Evolutionary conservation across 2,888 invertebrate species (phyloP), one percentile per base, ranked within the genome.

Genomic region (Andrena chrysosceles): DNA sequence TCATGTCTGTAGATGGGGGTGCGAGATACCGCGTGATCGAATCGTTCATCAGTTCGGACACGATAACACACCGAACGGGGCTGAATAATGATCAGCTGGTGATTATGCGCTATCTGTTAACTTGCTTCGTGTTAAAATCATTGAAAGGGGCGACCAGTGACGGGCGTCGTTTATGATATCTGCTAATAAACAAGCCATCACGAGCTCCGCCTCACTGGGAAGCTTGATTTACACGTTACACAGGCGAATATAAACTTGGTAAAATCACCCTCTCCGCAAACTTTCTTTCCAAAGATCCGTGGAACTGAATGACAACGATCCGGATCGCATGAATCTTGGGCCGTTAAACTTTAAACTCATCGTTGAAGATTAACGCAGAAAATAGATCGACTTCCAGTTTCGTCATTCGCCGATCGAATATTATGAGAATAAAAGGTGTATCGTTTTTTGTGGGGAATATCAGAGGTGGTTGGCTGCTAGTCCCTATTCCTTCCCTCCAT

Each of bases 11-110:
- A 92, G 92, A 92, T 92, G 88, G 87, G 90, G 90, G 26, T 88
- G 91, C 82, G 90, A 91, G 92, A 92, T 92, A 91, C 87, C 86
- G 89, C 89, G 88, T 91, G 92, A 93, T 92, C 91, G 91, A 93
- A 93, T 93, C 92, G 90, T 87, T 90, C 87, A 89, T 87, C 90
- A 89, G 88, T 90, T 89, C 88, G 90, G 90, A 90, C 91, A 90
- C 90, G 93, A 93, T 93, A 93, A 93, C 92, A 90, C 91, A 91
- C 93, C 92, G 93, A 93, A 93, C 92, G 89, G 89, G 42, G 85
- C 91, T 91, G 92, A 93, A 93, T 93, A 91, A 93, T 93, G 93
- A 93, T 93, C 91, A 87, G 81, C 75, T 77, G 84, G 84, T 87
- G 91, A 93, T 93, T 93, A 92, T 92, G 91, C 89, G 89, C 89